Evolutionary conservation across 2,113 vertebrate species (phyloP), one percentile per base, ranked within the genome.

Genomic region (Carassius auratus): DNA sequence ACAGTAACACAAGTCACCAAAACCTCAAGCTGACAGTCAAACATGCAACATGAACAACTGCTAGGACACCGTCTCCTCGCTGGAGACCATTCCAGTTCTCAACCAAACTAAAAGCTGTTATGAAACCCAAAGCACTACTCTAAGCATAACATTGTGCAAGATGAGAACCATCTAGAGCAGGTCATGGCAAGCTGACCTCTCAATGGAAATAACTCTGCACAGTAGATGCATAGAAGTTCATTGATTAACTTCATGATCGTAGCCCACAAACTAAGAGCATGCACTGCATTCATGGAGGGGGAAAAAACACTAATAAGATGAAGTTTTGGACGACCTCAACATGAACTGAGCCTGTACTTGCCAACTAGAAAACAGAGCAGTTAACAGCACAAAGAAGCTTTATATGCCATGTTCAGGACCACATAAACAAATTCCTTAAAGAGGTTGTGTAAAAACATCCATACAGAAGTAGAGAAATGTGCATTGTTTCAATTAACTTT

Each of bases 321-420:
- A 64, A 81, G 78, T 48, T 50, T 9, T 21, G 62, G 80, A 69
- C 19, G 17, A 69, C 62, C 62, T 52, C 45, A 14, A 69, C 17
- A 33, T 26, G 23, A 82, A 82, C 64, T 55, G 23, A 33, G 64
- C 26, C 62, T 69, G 80, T 48, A 59, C 38, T 59, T 81, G 78
- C 36, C 64, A 68, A 68, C 62, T 50, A 42, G 62, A 69, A 82
- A 82, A 45, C 42, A 69, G 26, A 26, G 23, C 17, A 55, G 45
- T 36, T 50, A 36, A 68, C 80, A 69, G 45, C 10, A 69, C 62
- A 69, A 82, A 64, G 42, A 64, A 52, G 59, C 79, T 52, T 81
- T 81, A 68, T 81, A 8, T 30, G 13, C 78, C 36, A 64, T 7
- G 10, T 64, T 64, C 42, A 64, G 26, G 4, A 42, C 36, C 21